phyloP scores from a whole-genome alignment of 2,888 invertebrate species.

The Standfussiana lucernea region DNA sequence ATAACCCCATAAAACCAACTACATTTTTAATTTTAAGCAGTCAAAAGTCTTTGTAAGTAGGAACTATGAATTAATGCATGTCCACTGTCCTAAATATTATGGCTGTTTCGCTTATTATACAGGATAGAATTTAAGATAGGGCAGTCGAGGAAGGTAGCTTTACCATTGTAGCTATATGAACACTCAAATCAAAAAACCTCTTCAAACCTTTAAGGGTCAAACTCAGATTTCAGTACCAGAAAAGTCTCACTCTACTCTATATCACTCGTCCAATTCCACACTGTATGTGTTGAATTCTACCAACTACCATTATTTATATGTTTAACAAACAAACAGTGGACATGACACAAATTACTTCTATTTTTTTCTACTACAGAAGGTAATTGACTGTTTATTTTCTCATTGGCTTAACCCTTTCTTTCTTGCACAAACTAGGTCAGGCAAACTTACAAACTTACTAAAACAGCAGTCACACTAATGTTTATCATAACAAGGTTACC shows the following conservation, averaged over 20 bases:
- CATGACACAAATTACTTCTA: not conserved
- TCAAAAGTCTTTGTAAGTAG: not conserved
- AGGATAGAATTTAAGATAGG: not conserved
- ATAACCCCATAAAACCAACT: not conserved
- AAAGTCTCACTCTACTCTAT: not conserved
- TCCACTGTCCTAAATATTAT: constrained; percentile 1
- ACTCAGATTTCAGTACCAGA: not conserved
- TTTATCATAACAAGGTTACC: not conserved
- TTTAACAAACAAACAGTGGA: not conserved
- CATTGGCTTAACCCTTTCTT: not conserved
- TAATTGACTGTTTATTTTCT: not conserved
- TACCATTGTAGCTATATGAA: not conserved
- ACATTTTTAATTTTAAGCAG: not conserved
- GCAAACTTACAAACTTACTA: constrained; percentile 1
- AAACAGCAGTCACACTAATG: not conserved
- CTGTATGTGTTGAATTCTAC: not conserved
- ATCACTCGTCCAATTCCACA: not conserved
- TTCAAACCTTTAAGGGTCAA: not conserved
- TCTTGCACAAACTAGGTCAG: constrained; percentile 14
- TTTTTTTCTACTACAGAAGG: not conserved
- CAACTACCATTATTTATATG: not conserved
- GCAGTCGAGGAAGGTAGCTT: not conserved
- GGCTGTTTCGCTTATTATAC: not conserved
- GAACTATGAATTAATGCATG: not conserved
- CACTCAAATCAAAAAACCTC: not conserved